These are phyloP conservation scores for Drepana arcuata DNA, from an alignment of 1,140 invertebrate genomes.

Conservation along the genomic window DNA sequence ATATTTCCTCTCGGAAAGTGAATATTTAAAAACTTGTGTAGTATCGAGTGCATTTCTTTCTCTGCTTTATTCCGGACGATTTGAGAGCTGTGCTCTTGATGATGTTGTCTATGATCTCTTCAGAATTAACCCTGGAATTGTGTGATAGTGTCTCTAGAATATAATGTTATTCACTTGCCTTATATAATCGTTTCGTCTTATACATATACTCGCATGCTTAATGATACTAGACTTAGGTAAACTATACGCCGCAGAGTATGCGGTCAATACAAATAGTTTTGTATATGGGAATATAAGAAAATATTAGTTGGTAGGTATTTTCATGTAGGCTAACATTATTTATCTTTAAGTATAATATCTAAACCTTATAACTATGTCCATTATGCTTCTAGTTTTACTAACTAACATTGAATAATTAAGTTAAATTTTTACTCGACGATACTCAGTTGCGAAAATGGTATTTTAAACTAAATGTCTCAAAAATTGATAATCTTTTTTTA, in stretches of 20 bases:
- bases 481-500: too few species aligned
- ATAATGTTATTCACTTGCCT: conserved; percentile 40
- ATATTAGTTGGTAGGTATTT: conserved; percentile 19
- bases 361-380: too few species aligned
- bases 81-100: conserved; percentile 12
- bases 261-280: conserved; percentile 12
- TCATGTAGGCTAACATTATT: conserved; percentile 23
- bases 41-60: too few species aligned
- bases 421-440: conserved; percentile 17
- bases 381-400: conserved; percentile 23
- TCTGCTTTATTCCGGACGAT: conserved; percentile 1
- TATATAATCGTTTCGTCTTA: conserved; percentile 30
- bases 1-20: background rate
- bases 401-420: conserved; percentile 20
- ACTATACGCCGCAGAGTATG: too few species aligned
- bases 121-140: conserved; percentile 1
- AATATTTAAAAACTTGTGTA: too few species aligned
- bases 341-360: conserved; percentile 22
- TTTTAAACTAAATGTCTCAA: too few species aligned
- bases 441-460: conserved; percentile 15
- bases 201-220: conserved; percentile 43
- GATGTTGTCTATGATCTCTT: conserved; percentile 17
- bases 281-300: conserved; percentile 12
- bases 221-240: too few species aligned
- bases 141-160: conserved; percentile 21